These are phyloP conservation scores for Lagopus leucura DNA, from an alignment of 2,113 vertebrate genomes.

Conservation along the genomic window DNA sequence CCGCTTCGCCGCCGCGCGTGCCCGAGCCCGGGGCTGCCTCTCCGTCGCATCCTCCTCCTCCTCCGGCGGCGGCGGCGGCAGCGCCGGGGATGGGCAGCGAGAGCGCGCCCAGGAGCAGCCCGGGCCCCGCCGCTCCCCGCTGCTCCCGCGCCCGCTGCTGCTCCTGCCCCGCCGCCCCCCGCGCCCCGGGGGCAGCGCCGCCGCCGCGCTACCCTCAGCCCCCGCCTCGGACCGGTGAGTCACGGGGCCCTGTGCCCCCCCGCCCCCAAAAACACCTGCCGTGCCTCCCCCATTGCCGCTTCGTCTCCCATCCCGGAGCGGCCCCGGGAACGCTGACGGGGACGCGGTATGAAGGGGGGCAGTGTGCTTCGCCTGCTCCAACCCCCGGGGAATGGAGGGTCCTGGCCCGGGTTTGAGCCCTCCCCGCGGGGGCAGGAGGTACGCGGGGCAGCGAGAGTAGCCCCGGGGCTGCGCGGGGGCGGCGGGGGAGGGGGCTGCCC, in stretches of 20 bases:
- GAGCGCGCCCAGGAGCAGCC: slow-evolving; percentile 73
- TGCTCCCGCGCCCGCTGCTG: slow-evolving; percentile 51
- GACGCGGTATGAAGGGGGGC: neutral
- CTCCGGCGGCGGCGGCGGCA: slow-evolving; percentile 43
- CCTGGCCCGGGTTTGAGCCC: neutral
- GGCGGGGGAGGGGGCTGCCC: neutral
- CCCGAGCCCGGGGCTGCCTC: slow-evolving; percentile 10
- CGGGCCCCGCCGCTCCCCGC: slow-evolving; percentile 46
- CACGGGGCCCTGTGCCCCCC: neutral
- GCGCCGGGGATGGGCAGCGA: slow-evolving; percentile 74
- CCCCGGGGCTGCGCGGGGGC: neutral
- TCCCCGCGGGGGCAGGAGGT: neutral
- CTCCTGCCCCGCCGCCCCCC: slow-evolving; percentile 49
- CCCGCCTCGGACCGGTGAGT: slow-evolving; percentile 73
- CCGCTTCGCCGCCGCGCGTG: slow-evolving; percentile 50
- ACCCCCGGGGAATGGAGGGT: neutral
- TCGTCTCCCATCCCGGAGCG: neutral
- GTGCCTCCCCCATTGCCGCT: neutral
- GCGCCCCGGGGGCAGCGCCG: slow-evolving; percentile 32
- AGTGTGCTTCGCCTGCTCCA: neutral
- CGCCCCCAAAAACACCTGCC: neutral
- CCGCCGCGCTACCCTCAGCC: slow-evolving; percentile 55
- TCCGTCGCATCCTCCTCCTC: slow-evolving; percentile 14
- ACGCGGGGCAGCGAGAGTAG: neutral
- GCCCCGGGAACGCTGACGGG: neutral